phyloP scores from a whole-genome alignment of 2,113 vertebrate genomes.

The Saccopteryx bilineata region DNA sequence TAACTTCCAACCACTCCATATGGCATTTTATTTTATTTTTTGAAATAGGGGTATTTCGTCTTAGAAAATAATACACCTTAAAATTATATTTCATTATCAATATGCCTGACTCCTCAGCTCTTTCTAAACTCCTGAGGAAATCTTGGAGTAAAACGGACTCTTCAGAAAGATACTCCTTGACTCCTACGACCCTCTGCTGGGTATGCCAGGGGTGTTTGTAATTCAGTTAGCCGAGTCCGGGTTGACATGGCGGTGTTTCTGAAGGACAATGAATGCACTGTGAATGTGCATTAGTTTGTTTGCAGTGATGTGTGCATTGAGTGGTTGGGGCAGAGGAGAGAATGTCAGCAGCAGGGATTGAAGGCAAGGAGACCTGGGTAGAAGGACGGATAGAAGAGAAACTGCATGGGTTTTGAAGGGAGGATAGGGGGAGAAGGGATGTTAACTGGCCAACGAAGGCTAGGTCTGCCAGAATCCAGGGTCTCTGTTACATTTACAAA shows the following conservation, averaged over 20 bases:
- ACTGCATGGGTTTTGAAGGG: neutral
- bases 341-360: neutral
- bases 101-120: too few species aligned
- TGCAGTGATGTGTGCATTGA: neutral
- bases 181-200: neutral
- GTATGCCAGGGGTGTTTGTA: rapidly evolving
- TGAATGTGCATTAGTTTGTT: neutral
- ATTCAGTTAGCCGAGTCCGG: neutral
- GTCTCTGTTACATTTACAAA: neutral
- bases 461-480: neutral
- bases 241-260: rapidly evolving
- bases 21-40: neutral
- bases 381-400: neutral
- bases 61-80: neutral
- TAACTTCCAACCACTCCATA: neutral
- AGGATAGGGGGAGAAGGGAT: neutral
- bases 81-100: neutral
- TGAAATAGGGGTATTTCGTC: neutral
- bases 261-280: rapidly evolving
- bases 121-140: neutral
- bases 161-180: neutral
- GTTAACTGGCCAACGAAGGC: too few species aligned
- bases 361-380: neutral
- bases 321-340: too few species aligned
- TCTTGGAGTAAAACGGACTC: neutral